Conservation (phyloP, 1,140 invertebrate species). For the Periplaneta americana region DNA sequence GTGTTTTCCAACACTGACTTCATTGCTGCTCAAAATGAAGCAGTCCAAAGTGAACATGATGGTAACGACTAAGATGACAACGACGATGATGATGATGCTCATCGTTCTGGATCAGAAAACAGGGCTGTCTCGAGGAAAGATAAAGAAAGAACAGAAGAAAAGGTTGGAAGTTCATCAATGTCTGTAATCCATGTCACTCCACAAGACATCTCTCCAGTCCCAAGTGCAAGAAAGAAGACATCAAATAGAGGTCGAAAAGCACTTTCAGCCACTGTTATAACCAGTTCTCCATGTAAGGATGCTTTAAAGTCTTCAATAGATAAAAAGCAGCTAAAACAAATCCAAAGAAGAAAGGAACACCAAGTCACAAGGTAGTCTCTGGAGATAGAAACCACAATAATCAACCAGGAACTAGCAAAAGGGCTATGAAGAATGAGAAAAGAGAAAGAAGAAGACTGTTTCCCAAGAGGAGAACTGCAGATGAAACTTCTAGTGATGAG, state of each 20-base stretch:
- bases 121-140: neutral
- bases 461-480: neutral
- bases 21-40: conserved; percentile 17
- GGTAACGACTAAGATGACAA: neutral
- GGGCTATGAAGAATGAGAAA: too few species aligned
- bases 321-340: neutral
- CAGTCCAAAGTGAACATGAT: neutral
- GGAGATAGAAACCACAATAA: neutral
- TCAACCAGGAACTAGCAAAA: conserved; percentile 4
- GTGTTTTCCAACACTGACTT: conserved; percentile 28
- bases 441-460: neutral
- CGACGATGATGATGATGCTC: neutral
- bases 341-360: neutral
- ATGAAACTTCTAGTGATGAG: neutral
- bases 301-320: neutral
- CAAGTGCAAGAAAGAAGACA: conserved; percentile 1
- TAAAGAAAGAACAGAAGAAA: neutral
- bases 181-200: too few species aligned
- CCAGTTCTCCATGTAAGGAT: conserved; percentile 1
- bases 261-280: conserved; percentile 1
- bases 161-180: neutral
- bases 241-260: neutral
- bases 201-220: neutral
- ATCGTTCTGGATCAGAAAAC: conserved; percentile 1
- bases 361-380: neutral